Percentiles rank a stretch among this genome's conserved stretches.
Conservation (phyloP, 2,797 vertebrate genomes). For the Peromyscus attwateri region DNA sequence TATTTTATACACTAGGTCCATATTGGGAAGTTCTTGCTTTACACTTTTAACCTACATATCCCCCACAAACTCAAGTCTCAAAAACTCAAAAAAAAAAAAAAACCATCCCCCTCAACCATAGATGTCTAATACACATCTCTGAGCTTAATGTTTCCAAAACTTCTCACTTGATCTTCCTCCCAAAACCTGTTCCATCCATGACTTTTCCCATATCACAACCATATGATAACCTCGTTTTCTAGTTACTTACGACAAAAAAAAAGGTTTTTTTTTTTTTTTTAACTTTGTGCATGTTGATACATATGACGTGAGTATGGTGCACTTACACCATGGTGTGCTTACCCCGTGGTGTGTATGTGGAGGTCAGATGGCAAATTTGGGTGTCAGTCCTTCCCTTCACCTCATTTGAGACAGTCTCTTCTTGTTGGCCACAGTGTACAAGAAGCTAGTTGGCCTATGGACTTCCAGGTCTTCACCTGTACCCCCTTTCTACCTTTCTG, state of each 20-base stretch:
- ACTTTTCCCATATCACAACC: background rate
- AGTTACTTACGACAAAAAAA: constrained; percentile 1
- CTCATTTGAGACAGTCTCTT: background rate
- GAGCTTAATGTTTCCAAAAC: background rate
- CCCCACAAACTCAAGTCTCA: background rate
- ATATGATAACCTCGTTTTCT: background rate
- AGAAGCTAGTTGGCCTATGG: background rate
- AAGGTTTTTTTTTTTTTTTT: background rate
- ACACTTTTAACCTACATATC: background rate
- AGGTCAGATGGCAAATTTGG: background rate
- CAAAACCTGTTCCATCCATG: background rate
- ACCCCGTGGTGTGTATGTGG: background rate
- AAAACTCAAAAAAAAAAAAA: background rate
- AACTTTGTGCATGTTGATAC: background rate
- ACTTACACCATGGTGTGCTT: background rate
- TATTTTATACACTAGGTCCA: too few species aligned
- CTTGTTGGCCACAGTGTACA: background rate
- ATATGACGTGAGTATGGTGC: background rate
- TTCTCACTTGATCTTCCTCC: background rate
- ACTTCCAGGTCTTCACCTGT: background rate
- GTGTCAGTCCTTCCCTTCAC: background rate
- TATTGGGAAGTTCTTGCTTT: background rate
- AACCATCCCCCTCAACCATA: background rate
- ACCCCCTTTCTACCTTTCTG: background rate
- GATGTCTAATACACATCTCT: background rate